Base-by-base conservation (phyloP, 2,888 invertebrate genomes). In the Mythimna albipuncta region DNA sequence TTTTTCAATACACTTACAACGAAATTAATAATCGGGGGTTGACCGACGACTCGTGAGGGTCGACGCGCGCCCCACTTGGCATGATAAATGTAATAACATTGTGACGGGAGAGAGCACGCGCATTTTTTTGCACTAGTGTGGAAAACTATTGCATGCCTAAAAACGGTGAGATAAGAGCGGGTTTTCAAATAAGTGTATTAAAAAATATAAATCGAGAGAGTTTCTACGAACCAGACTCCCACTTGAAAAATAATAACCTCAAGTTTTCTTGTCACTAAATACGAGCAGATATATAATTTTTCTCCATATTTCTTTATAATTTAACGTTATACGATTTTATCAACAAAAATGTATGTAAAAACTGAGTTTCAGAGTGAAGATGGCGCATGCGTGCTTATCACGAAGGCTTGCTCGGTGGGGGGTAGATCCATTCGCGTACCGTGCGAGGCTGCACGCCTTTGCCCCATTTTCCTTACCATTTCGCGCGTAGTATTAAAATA, bases 401-500 rank as follows among this genome's bases (percentile, higher is more conserved):
- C 55, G 66, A 57, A 75, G 63, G 69, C 68, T 79, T 64, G 10
- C 21, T 32, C 81, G 86, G 81, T 75, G 84, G 86, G 86, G 79
- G 86, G 85, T 84, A 86, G 83, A 85, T n/a, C 10, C 65, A n/a
- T 63, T 57, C 85, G 81, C 70, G 83, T 65, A 21, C 54, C 81
- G 69, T 72, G 54, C 63, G 79, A 67, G 81, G 76, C 62, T 73
- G 81, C 85, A 85, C 89, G 89, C 70, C 68, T 81, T 83, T 82
- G 57, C 35, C 6, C 73, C 69, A 73, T 76, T 26, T 64, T 44
- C 50, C 19, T 64, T 41, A n/a, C 19, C 41, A 54, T 77, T 69
- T 74, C 81, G 83, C 81, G 85, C 87, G 88, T 65, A 77, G 77
- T 81, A 77, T 38, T 19, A 77, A 76, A 79, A 79, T 81, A 86